These are phyloP conservation scores for Lasioglossum leucozonium DNA, from an alignment of 2,888 invertebrate genomes.

Conservation along the genomic window DNA sequence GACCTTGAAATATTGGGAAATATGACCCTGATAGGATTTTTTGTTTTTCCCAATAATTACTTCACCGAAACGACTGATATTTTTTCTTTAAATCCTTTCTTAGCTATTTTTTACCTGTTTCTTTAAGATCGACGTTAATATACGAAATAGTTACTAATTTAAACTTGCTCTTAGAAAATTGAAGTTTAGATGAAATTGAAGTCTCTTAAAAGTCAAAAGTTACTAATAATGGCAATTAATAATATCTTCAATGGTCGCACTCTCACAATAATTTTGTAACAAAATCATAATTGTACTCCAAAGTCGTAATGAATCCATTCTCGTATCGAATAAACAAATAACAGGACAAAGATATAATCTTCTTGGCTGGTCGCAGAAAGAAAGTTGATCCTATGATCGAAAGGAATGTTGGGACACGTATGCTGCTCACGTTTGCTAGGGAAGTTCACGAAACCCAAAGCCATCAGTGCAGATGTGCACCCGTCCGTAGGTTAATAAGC, in stretches of 20 bases:
- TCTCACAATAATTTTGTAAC: too few relatives aligned
- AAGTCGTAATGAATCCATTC: neutral
- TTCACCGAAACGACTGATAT: neutral
- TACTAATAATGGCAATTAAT: neutral
- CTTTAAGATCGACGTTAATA: too few relatives aligned
- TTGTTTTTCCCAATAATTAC: too few relatives aligned
- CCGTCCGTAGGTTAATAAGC: conserved; percentile 61
- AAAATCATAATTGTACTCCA: neutral
- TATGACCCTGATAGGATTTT: too few relatives aligned
- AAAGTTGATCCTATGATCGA: neutral
- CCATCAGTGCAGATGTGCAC: conserved; percentile 38
- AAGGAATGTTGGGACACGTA: neutral
- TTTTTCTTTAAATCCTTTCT: neutral
- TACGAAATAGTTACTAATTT: neutral
- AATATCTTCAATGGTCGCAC: too few relatives aligned
- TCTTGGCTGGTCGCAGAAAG: neutral
- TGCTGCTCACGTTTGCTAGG: neutral
- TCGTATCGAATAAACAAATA: neutral
- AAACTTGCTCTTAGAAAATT: neutral
- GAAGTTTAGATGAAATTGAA: too few relatives aligned
- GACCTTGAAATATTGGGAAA: too few relatives aligned
- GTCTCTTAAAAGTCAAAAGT: neutral
- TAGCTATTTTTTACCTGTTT: too few relatives aligned
- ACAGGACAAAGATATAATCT: too few relatives aligned
- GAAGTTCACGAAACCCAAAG: conserved; percentile 21